phyloP scores from a whole-genome alignment of 2,888 invertebrate species.

The Aproaerema taeniolella region DNA sequence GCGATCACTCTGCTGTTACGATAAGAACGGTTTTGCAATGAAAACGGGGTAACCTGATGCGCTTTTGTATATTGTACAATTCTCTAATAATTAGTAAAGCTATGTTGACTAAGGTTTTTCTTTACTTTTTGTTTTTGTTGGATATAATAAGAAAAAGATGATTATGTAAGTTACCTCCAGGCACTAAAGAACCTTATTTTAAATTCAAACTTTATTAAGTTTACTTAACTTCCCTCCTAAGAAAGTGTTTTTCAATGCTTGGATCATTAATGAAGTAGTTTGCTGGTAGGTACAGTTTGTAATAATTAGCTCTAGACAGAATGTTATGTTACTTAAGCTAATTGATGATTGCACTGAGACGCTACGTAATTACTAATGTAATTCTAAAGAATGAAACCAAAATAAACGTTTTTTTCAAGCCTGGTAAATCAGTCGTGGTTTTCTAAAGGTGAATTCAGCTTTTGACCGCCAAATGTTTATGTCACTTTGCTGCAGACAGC shows the following conservation, averaged over 20 bases:
- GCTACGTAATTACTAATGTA: too few relatives aligned
- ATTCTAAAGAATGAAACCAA: too few relatives aligned
- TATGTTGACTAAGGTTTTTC: too few relatives aligned
- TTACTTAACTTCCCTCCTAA: not conserved
- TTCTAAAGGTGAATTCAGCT: not conserved
- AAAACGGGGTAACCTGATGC: too few relatives aligned
- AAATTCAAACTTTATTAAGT: not conserved
- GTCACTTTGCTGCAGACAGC: slow-evolving; percentile 14
- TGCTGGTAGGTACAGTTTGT: slow-evolving; percentile 21
- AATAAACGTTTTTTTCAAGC: too few relatives aligned
- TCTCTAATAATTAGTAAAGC: too few relatives aligned
- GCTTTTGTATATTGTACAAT: too few relatives aligned
- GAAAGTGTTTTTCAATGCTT: slow-evolving; percentile 19
- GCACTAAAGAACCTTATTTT: not conserved
- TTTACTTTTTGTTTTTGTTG: too few relatives aligned
- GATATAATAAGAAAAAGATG: not conserved
- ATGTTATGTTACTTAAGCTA: slow-evolving; percentile 14
- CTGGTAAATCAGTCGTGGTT: too few relatives aligned
- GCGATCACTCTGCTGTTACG: too few relatives aligned
- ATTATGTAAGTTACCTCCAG: not conserved
- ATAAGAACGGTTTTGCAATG: too few relatives aligned
- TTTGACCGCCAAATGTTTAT: slow-evolving; percentile 7
- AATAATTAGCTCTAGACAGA: slow-evolving; percentile 23
- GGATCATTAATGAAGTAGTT: slow-evolving; percentile 22
- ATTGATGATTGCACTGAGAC: too few relatives aligned